Base-by-base conservation (phyloP, 2,113 vertebrate species). In the Serinus canaria region DNA sequence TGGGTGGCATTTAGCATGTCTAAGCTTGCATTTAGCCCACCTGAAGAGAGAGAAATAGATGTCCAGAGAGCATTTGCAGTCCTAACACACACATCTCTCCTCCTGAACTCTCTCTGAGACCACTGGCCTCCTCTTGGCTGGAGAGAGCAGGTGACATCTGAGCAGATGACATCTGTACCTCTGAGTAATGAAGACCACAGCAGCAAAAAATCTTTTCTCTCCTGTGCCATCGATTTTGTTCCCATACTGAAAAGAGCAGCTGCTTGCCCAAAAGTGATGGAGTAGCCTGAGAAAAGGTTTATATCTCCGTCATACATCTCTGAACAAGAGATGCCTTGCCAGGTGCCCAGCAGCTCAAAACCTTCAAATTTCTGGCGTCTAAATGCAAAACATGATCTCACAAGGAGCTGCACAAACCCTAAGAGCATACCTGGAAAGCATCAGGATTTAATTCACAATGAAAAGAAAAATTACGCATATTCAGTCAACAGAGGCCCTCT, bases 261-360 rank as follows among this genome's bases (percentile, higher is more conserved):
- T 64, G 30, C 11, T 83, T 69, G 41, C 46, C 28, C 31, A 37
- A 10, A 67, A 22, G 24, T 62, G n/a, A 33, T 28, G 24, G 53
- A 62, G 35, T 10, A 79, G 46, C 35, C 49, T 22, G 16, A 74
- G 55, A 28, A 83, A 64, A 47, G 5, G 31, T 68, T 83, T 66
- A 9, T 55, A 23, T 47, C 24, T 89, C 64, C 44, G 33, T 20
- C 11, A 10, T 1, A 3, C 53, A 41, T 11, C 28, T 79, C 52
- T 31, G 39, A 62, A 52, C 19, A 14, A 3, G 2, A 77, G 27
- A n/a, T 0, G 1, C 5, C 10, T 4, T 1, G 9, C 21, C 37
- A 39, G 8, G 7, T 20, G 11, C 33, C 68, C 30, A 52, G 30
- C 33, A 87, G 67, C 30, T 60, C 18, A 86, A 79, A 76, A 28